A percentile compares a stretch with the other conserved stretches of the same genome.
Evolutionary conservation across 2,888 invertebrate genomes (phyloP).

Genomic region (Drosophila setosimentum): DNA sequence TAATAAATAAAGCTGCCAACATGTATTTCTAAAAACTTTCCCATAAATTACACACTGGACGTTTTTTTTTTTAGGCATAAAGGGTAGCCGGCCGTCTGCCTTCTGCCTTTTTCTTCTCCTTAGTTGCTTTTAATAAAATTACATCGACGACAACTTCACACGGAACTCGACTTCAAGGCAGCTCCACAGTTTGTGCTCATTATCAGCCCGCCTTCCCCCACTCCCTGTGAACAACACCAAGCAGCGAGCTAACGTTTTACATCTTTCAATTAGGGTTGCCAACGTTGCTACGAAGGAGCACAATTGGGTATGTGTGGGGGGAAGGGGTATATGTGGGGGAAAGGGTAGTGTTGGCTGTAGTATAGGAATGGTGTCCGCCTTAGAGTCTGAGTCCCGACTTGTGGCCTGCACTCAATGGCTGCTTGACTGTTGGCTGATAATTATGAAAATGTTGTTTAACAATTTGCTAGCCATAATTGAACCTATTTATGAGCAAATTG

Average conservation of each 20-base stretch:
- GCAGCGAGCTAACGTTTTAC: slow-evolving; percentile 66
- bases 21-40: neutral
- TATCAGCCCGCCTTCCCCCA: slow-evolving; percentile 35
- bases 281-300: slow-evolving; percentile 23
- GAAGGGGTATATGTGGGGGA: neutral
- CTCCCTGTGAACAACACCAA: slow-evolving; percentile 8
- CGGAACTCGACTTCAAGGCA: slow-evolving; percentile 50
- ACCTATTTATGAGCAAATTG: slow-evolving; percentile 47
- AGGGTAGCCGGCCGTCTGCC: slow-evolving; percentile 19
- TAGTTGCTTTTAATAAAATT: slow-evolving; percentile 47
- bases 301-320: neutral
- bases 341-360: neutral
- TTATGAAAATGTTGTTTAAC: slow-evolving; percentile 64
- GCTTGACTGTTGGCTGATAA: slow-evolving; percentile 55
- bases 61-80: too few relatives aligned
- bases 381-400: slow-evolving; percentile 25
- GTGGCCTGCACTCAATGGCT: slow-evolving; percentile 38
- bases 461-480: slow-evolving; percentile 62
- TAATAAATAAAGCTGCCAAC: neutral
- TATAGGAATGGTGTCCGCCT: neutral
- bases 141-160: slow-evolving; percentile 45
- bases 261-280: slow-evolving; percentile 67
- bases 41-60: neutral
- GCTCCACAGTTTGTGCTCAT: slow-evolving; percentile 54
- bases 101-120: neutral